Percentiles rank a stretch among this genome's conserved stretches.
phyloP scores from a whole-genome alignment of 2,797 vertebrate species.

The Tympanoctomys barrerae region DNA sequence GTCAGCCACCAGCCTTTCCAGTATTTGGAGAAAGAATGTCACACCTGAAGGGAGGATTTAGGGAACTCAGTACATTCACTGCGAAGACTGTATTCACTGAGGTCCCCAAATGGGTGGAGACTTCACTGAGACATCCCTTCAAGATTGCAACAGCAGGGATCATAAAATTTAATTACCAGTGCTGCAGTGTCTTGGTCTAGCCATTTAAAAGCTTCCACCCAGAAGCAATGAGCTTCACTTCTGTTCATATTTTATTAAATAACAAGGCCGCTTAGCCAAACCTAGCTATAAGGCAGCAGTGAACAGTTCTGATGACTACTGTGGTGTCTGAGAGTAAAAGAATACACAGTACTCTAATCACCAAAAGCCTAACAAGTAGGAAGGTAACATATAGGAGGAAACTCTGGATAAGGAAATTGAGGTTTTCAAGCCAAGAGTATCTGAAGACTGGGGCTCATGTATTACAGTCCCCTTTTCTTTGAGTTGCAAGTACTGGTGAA shows the following conservation, averaged over 20 bases:
- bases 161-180: slow-evolving; percentile 61
- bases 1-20: not conserved
- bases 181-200: slow-evolving; percentile 18
- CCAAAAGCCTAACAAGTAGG: slow-evolving; percentile 25
- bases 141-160: not conserved
- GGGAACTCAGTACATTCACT: not conserved
- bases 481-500: not conserved
- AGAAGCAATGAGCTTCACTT: slow-evolving; percentile 31
- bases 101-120: not conserved
- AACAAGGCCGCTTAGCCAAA: slow-evolving; percentile 20
- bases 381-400: not conserved
- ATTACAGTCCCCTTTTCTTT: slow-evolving; percentile 4
- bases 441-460: not conserved
- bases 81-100: not conserved
- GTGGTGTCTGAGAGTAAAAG: not conserved
- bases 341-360: not conserved
- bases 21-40: not conserved
- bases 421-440: not conserved
- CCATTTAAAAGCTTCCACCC: slow-evolving; percentile 41
- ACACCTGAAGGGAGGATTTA: not conserved
- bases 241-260: slow-evolving; percentile 10
- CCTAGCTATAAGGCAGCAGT: slow-evolving; percentile 8
- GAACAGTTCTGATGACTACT: not conserved
- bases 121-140: slow-evolving; percentile 60
- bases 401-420: not conserved